Conservation (phyloP, 2,113 vertebrate genomes). For the Thermophis baileyi region DNA sequence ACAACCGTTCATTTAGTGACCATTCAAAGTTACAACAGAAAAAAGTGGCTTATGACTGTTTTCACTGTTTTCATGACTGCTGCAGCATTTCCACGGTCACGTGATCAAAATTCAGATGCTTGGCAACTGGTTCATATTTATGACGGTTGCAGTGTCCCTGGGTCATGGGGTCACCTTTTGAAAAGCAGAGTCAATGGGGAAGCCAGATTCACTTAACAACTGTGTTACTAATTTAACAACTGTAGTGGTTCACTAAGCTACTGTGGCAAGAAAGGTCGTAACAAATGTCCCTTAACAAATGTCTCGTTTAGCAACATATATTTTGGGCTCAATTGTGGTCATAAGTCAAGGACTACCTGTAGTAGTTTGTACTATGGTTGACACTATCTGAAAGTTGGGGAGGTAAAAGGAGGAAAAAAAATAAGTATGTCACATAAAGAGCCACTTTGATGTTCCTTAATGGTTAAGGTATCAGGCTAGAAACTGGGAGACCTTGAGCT, state of each 20-base stretch:
- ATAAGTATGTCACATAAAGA: background rate
- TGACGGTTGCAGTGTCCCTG: no score
- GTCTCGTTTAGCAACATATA: background rate
- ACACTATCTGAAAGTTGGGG: background rate
- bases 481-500: background rate
- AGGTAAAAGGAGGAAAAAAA: background rate
- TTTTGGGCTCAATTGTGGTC: background rate
- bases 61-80: background rate
- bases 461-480: background rate
- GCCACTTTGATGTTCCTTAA: background rate
- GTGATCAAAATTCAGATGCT: background rate
- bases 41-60: background rate
- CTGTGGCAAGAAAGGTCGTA: background rate
- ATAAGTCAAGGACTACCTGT: background rate
- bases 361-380: background rate
- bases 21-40: background rate
- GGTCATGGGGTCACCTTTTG: no score
- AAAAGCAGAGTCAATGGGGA: background rate
- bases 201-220: background rate
- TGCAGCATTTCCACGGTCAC: background rate
- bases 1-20: background rate
- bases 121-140: background rate
- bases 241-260: background rate
- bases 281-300: background rate
- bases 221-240: background rate